Percentiles rank a stretch among this genome's conserved stretches.
These are phyloP conservation scores for Hymenopus coronatus DNA, from an alignment of 2,888 invertebrate species.

Conservation along the genomic window DNA sequence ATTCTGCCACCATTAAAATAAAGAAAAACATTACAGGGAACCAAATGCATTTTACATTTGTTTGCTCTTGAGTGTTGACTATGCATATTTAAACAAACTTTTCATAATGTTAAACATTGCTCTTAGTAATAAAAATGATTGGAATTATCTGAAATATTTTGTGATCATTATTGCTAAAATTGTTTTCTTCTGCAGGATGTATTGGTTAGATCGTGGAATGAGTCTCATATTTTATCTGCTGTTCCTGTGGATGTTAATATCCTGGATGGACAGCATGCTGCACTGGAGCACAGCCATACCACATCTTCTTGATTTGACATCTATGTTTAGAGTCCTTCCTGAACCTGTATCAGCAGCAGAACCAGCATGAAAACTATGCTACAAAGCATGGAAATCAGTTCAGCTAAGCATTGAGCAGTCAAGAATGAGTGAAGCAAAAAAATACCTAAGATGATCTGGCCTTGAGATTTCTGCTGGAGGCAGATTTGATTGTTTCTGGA, in stretches of 20 bases:
- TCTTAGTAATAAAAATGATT: no score
- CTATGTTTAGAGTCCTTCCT: background rate
- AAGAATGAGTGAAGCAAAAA: background rate
- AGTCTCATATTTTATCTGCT: slow-evolving; percentile 34
- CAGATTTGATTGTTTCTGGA: background rate
- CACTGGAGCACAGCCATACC: background rate
- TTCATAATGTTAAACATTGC: no score
- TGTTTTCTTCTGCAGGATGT: slow-evolving; percentile 33
- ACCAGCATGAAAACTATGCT: background rate
- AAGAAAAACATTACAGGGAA: no score
- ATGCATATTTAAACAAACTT: no score
- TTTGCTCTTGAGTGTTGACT: no score
- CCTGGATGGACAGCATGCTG: background rate
- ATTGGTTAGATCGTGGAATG: slow-evolving; percentile 35
- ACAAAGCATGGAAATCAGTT: background rate
- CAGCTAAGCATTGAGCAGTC: background rate
- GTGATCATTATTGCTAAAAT: background rate
- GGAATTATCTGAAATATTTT: background rate
- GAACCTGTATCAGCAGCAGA: background rate
- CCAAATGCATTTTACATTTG: no score
- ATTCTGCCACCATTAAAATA: no score
- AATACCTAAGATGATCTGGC: background rate
- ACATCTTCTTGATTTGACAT: background rate
- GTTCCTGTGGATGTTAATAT: slow-evolving; percentile 22
- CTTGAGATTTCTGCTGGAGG: background rate